Conservation (phyloP, 2,888 invertebrate species). For the Ophion costatus region DNA sequence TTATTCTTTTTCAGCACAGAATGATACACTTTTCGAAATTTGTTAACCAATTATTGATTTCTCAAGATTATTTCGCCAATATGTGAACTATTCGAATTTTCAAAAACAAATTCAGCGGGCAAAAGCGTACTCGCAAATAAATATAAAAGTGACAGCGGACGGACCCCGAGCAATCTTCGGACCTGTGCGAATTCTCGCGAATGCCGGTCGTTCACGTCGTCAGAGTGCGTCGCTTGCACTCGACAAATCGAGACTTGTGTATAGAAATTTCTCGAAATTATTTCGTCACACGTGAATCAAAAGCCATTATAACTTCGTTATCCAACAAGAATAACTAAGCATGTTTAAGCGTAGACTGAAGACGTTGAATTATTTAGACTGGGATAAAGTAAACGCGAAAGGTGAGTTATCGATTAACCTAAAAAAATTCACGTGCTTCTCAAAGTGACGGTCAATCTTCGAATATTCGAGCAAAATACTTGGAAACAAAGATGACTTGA, state of each 20-base stretch:
- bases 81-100: background rate
- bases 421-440: constrained; percentile 6
- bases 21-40: background rate
- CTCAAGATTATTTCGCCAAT: background rate
- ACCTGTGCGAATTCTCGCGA: background rate
- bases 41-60: background rate
- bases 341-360: constrained; percentile 92
- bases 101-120: background rate
- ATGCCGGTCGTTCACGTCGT: background rate
- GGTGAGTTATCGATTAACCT: constrained; percentile 84
- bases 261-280: background rate
- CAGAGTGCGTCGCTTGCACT: background rate
- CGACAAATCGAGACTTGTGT: background rate
- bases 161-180: background rate
- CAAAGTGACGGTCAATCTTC: constrained; percentile 22
- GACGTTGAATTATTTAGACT: constrained; percentile 91
- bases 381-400: constrained; percentile 88
- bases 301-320: background rate
- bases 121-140: background rate
- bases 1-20: background rate
- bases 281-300: constrained; percentile 17
- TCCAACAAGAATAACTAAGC: constrained; percentile 69
- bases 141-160: background rate
- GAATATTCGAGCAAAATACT: constrained; percentile 43
- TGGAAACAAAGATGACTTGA: background rate